Conservation (phyloP, 2,888 invertebrate genomes). For the Ceramica pisi region DNA sequence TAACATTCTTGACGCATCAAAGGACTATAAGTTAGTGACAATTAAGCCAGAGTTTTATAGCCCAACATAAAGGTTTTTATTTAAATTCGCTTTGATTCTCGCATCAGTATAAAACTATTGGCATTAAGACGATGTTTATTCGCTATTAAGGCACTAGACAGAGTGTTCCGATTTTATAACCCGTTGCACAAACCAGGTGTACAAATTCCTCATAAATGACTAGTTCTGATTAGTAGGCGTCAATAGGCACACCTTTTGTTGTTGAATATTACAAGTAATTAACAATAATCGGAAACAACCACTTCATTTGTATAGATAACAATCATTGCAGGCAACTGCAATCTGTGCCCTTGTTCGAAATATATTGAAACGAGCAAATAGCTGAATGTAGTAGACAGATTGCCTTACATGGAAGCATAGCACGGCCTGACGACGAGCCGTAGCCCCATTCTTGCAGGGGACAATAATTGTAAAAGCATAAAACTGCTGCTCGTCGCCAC, state of each 20-base stretch:
- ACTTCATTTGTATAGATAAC: constrained; percentile 52
- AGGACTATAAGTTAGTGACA: constrained; percentile 56
- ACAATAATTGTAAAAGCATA: constrained; percentile 51
- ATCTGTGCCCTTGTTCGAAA: constrained; percentile 51
- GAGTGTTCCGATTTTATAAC: constrained; percentile 11
- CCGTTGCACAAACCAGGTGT: constrained; percentile 22
- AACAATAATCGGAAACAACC: constrained; percentile 42
- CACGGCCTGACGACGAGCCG: constrained; percentile 16
- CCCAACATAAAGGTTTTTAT: constrained; percentile 46
- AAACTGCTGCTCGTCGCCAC: constrained; percentile 49
- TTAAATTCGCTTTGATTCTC: constrained; percentile 40
- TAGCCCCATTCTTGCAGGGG: background rate
- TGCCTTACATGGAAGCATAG: constrained; percentile 43
- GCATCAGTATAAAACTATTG: constrained; percentile 21
- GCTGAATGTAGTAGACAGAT: constrained; percentile 30
- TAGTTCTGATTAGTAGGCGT: constrained; percentile 39
- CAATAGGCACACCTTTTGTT: constrained; percentile 45
- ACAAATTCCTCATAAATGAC: constrained; percentile 35
- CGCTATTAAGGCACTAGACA: constrained; percentile 3
- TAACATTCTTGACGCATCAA: constrained; percentile 54
- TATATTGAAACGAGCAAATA: constrained; percentile 41
- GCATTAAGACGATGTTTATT: constrained; percentile 5
- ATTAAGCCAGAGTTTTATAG: constrained; percentile 53
- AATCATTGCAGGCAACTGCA: constrained; percentile 35
- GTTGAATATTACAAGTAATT: constrained; percentile 43